Evolutionary conservation across 2,113 vertebrate species (phyloP).

Genomic region (Austrofundulus limnaeus): DNA sequence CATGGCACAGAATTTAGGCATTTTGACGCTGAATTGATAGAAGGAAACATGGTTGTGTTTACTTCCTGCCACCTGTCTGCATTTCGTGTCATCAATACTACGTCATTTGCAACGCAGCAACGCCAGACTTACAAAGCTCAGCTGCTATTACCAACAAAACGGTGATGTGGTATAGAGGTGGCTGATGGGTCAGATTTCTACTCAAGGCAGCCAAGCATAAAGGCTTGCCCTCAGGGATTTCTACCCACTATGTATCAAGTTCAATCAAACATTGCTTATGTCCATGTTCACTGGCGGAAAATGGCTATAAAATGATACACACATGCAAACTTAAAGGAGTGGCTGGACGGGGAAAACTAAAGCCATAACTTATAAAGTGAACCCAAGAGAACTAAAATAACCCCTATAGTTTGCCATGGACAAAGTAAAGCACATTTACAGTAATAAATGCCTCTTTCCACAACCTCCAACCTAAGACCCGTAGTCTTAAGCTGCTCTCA

Average conservation of each 20-base stretch:
- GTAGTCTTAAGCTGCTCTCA: conserved; percentile 16
- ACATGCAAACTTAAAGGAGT: conserved; percentile 54
- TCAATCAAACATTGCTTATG: conserved; percentile 62
- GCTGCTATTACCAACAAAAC: not conserved
- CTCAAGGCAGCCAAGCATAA: conserved; percentile 51
- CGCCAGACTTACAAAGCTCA: conserved; percentile 2
- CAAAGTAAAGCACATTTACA: conserved; percentile 10
- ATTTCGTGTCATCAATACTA: too few relatives aligned
- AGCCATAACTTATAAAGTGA: conserved; percentile 17
- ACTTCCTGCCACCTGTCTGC: too few relatives aligned
- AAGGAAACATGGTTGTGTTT: too few relatives aligned
- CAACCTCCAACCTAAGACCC: conserved; percentile 25
- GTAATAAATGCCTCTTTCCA: conserved; percentile 15
- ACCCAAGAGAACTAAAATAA: conserved; percentile 24
- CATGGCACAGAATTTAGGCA: too few relatives aligned
- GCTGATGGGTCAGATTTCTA: conserved; percentile 58
- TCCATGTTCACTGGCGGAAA: conserved; percentile 51
- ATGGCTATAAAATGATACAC: conserved; percentile 44
- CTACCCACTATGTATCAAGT: conserved; percentile 57
- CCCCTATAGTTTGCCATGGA: conserved; percentile 25
- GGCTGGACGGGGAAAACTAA: conserved; percentile 2
- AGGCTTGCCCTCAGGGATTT: conserved; percentile 46
- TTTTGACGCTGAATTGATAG: too few relatives aligned
- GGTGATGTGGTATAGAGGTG: conserved; percentile 53
- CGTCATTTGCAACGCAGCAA: not conserved